phyloP scores from a whole-genome alignment of 1,140 invertebrate genomes.

The Bombyx mandarina region DNA sequence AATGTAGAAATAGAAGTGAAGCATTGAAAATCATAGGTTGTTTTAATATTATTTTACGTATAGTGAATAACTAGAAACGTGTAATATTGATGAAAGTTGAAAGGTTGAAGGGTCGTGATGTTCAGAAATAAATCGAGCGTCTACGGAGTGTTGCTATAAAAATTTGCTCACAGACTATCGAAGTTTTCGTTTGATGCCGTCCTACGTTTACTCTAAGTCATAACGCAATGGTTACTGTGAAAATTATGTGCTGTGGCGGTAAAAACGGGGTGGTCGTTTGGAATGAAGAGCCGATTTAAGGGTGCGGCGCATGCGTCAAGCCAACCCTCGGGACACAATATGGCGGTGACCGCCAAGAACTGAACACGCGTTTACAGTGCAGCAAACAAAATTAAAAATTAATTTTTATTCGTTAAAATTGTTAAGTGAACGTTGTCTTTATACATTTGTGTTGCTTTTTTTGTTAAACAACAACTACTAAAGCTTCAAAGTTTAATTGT shows the following conservation, averaged over 20 bases:
- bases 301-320: slow-evolving; percentile 50
- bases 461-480: too few relatives aligned
- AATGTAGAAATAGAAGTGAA: too few relatives aligned
- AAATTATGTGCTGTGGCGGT: slow-evolving; percentile 18
- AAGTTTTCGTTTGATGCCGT: slow-evolving; percentile 3
- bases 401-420: background rate
- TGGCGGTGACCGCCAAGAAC: slow-evolving; percentile 55
- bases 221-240: slow-evolving; percentile 17
- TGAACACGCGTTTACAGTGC: slow-evolving; percentile 55
- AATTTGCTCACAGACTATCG: slow-evolving; percentile 4
- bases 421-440: too few relatives aligned
- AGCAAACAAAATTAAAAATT: slow-evolving; percentile 23
- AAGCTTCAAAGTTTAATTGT: too few relatives aligned
- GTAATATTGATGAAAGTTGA: too few relatives aligned
- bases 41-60: too few relatives aligned
- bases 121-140: background rate
- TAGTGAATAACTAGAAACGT: too few relatives aligned
- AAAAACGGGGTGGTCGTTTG: slow-evolving; percentile 23
- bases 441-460: too few relatives aligned
- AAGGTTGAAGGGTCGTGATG: background rate
- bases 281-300: slow-evolving; percentile 28
- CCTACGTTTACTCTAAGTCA: slow-evolving; percentile 10
- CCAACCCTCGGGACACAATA: slow-evolving; percentile 50
- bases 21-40: too few relatives aligned
- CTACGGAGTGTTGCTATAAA: background rate